Evolutionary conservation across 2,888 invertebrate genomes (phyloP).

Genomic region (Parnassius smintheus): DNA sequence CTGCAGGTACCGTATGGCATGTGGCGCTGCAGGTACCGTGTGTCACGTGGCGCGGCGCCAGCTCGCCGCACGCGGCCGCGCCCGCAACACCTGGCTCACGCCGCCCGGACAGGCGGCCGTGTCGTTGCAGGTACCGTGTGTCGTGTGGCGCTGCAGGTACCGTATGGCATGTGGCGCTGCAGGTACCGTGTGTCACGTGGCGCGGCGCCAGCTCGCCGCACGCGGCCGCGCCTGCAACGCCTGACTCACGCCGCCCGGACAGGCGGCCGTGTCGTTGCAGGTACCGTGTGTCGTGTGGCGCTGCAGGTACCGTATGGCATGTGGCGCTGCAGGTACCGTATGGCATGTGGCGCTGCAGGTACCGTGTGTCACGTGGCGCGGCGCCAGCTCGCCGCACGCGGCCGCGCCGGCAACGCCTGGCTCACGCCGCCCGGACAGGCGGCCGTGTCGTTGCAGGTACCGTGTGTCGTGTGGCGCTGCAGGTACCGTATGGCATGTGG

Average conservation of each 20-base stretch:
- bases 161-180: too few species aligned
- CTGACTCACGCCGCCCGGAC: too few species aligned
- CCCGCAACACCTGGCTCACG: not conserved
- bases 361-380: not conserved
- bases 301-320: too few species aligned
- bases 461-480: slow-evolving; percentile 1
- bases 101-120: too few species aligned
- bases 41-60: not conserved
- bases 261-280: too few species aligned
- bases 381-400: not conserved
- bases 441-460: not conserved
- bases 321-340: not conserved
- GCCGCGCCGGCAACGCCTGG: not conserved
- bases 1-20: too few species aligned
- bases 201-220: not conserved
- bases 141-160: too few species aligned
- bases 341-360: slow-evolving; percentile 83
- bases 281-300: too few species aligned
- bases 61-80: not conserved
- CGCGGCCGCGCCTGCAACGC: not conserved
- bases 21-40: too few species aligned
- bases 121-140: too few species aligned
- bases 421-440: not conserved
- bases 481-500: too few species aligned
- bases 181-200: not conserved